A percentile compares a stretch with the other conserved stretches of the same genome.
Evolutionary conservation across 2,797 vertebrate genomes (phyloP).

Genomic region (Clarias laeviceps): DNA sequence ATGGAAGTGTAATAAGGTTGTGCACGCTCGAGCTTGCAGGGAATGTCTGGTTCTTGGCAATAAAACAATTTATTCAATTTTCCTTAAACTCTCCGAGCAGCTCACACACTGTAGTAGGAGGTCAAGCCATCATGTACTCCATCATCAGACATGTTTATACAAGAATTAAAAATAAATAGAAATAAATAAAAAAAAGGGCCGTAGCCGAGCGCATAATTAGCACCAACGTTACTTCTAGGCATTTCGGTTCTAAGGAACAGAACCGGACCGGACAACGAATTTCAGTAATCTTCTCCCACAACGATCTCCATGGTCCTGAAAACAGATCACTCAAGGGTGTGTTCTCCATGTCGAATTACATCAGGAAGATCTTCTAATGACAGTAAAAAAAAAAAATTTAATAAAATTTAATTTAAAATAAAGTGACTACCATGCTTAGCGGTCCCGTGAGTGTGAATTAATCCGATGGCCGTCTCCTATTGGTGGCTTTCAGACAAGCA

Average conservation of each 20-base stretch:
- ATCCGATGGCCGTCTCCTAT: not conserved
- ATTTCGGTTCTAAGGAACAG: not conserved
- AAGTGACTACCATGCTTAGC: not conserved
- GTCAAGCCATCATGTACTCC: not conserved
- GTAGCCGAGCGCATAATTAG: not conserved
- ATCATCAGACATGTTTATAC: not conserved
- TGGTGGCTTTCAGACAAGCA: not conserved
- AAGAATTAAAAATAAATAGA: not conserved
- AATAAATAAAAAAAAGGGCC: not conserved
- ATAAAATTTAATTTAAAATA: too few species aligned
- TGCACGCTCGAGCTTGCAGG: constrained; percentile 20
- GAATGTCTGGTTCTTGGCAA: constrained; percentile 19
- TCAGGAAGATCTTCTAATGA: too few species aligned
- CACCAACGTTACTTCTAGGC: not conserved
- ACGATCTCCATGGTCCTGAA: not conserved
- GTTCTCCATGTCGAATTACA: not conserved
- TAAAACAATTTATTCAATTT: constrained; percentile 29
- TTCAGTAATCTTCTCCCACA: not conserved
- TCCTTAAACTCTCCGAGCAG: not conserved
- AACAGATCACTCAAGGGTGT: not conserved
- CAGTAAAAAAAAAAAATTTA: not conserved
- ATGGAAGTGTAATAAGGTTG: not conserved
- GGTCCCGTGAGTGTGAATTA: not conserved
- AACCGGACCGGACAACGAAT: not conserved
- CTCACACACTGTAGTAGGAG: constrained; percentile 6